phyloP scores from a whole-genome alignment of 2,797 vertebrate genomes.

The Enteromius anoplus region DNA sequence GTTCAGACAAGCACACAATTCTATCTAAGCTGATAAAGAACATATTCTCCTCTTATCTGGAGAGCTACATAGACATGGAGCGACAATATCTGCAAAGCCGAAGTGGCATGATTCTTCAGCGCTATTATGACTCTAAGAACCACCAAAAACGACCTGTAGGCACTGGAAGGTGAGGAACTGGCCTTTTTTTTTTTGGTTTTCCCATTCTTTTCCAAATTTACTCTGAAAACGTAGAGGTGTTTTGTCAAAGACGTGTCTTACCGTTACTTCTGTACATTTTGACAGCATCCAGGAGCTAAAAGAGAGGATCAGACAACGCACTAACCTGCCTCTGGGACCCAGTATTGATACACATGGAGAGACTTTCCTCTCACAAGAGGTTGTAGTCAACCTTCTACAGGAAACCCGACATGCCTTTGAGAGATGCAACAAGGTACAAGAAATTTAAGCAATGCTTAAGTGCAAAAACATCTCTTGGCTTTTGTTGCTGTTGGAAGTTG shows the following conservation, averaged over 20 bases:
- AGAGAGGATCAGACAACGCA: slow-evolving; percentile 93
- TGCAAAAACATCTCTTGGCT: not conserved
- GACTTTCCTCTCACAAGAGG: slow-evolving; percentile 96
- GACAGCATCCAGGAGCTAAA: slow-evolving; percentile 96
- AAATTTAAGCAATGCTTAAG: not conserved
- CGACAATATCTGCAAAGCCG: slow-evolving; percentile 93
- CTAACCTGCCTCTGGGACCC: slow-evolving; percentile 91
- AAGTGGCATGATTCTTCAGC: slow-evolving; percentile 92
- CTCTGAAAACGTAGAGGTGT: not conserved
- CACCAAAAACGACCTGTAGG: slow-evolving; percentile 96
- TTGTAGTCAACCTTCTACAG: slow-evolving; percentile 96
- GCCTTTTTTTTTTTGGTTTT: not conserved
- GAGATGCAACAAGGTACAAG: slow-evolving; percentile 91
- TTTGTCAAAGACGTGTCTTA: slow-evolving; percentile 2
- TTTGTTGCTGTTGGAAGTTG: not conserved
- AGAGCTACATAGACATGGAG: slow-evolving; percentile 98
- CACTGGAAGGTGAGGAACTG: slow-evolving; percentile 85
- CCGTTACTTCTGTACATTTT: not conserved
- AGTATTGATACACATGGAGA: slow-evolving; percentile 98
- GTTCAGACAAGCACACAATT: slow-evolving; percentile 99
- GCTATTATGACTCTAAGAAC: slow-evolving; percentile 99
- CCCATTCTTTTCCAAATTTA: not conserved
- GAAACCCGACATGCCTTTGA: slow-evolving; percentile 98
- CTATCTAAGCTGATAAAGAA: slow-evolving; percentile 98
- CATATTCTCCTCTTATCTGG: slow-evolving; percentile 97